Evolutionary conservation across 2,113 vertebrate species (phyloP), one percentile per base, ranked within the genome.

Genomic region (Orthochromis malagaraziensis): DNA sequence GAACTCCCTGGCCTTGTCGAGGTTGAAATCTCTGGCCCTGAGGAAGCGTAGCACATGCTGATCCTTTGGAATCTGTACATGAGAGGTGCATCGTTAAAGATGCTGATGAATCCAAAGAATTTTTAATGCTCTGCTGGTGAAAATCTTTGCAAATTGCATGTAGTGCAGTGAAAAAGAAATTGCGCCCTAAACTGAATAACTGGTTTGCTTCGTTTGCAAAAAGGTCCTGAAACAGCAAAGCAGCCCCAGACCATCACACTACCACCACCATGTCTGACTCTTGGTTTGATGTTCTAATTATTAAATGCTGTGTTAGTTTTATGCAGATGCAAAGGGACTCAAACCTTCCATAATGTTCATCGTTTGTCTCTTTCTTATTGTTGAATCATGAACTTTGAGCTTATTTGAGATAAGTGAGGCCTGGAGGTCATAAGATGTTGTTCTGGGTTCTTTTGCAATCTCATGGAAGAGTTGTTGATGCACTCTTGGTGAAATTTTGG

Each of bases 21-120:
- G 95, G 82, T 97, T 98, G 94, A 99, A 99, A 88, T 99, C 98
- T 24, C 97, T 95, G 7, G 98, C 97, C 2, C 97, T 97, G n/a
- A 99, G 92, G 91, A 99, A 99, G 21, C 98, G 97, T 68, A 99
- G 95, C 21, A 99, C 98, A 47, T 99, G 99, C 88, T 99, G 97
- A 79, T 99, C 98, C 91, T 99, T 99, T 3, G 99, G 99, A 79
- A 99, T 98, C 98, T 99, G 88, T 10, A 68, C 13, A 63, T 11
- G 9, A 40, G 54, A 77, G 6, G n/a, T 13, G 49, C 4, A 68
- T 9, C 49, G 11, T 42, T 12, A 17, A 77, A 77, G 10, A 31
- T 33, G 17, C 7, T 54, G 19, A 84, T n/a, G 12, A 88, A 53
- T 9, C 16, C 5, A 70, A 63, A 42, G 17, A n/a, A 26, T 19